Percentiles rank a stretch among this genome's conserved stretches.
These are phyloP conservation scores for Agrenia bidenticulata DNA, from an alignment of 2,888 invertebrate genomes.

Conservation along the genomic window DNA sequence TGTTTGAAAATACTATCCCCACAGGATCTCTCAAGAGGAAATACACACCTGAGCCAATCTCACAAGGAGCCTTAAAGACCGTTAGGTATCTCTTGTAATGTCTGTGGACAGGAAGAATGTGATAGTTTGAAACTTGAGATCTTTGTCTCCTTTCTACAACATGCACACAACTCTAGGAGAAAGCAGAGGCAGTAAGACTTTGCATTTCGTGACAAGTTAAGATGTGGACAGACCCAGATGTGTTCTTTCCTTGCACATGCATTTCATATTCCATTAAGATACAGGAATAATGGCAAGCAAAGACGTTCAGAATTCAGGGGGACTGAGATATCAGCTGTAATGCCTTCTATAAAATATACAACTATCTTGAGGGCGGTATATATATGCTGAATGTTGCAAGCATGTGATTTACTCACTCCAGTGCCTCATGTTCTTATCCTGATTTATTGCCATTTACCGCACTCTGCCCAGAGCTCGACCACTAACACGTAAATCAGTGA, in stretches of 20 bases:
- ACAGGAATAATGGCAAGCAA: no score
- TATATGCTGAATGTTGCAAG: no score
- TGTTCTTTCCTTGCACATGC: conserved; percentile 1
- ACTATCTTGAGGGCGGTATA: no score
- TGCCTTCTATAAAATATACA: background rate
- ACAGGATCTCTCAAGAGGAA: conserved; percentile 33
- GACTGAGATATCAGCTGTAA: background rate
- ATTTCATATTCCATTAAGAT: background rate
- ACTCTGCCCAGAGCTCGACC: conserved; percentile 24
- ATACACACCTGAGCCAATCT: conserved; percentile 44
- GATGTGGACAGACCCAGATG: conserved; percentile 5
- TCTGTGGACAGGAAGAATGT: conserved; percentile 10
- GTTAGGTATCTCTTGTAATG: background rate
- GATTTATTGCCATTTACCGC: conserved; percentile 35
- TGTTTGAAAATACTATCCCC: conserved; percentile 23
- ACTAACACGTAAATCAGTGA: conserved; percentile 42
- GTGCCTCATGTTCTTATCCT: conserved; percentile 26
- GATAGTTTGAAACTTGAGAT: conserved; percentile 8
- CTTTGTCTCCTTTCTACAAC: conserved; percentile 1
- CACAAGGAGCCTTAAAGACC: background rate
- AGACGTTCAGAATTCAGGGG: no score
- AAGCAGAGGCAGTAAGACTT: background rate
- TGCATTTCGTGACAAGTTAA: conserved; percentile 2
- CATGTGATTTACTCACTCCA: conserved; percentile 25
- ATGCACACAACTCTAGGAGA: background rate